These are phyloP conservation scores for Carposina sasakii DNA, from an alignment of 1,140 invertebrate genomes.

Conservation along the genomic window DNA sequence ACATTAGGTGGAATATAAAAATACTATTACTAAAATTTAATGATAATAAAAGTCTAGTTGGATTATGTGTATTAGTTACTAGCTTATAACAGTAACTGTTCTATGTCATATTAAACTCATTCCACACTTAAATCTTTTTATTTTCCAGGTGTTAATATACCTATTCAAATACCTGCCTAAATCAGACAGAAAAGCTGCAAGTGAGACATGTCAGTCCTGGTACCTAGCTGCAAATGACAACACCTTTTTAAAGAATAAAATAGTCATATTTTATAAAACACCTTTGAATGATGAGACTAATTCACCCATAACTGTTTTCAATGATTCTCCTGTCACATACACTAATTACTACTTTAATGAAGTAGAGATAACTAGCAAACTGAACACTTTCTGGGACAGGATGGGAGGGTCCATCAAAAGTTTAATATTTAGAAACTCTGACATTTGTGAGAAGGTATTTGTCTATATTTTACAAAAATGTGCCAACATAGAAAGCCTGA, in stretches of 20 bases:
- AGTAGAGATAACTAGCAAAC: conserved; percentile 72
- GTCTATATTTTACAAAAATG: conserved; percentile 73
- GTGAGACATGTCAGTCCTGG: conserved; percentile 75
- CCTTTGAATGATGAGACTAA: conserved; percentile 65
- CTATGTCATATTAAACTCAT: no score
- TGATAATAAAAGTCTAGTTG: no score
- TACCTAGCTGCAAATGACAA: conserved; percentile 73
- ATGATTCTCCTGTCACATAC: conserved; percentile 68
- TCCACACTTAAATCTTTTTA: no score
- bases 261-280: conserved; percentile 70
- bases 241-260: conserved; percentile 72
- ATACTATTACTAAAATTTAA: no score
- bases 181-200: conserved; percentile 74
- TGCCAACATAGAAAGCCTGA: conserved; percentile 73
- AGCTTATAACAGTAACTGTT: no score
- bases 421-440: conserved; percentile 73
- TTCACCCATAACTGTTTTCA: conserved; percentile 62
- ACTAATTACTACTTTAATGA: conserved; percentile 75
- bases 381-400: conserved; percentile 68
- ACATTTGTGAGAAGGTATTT: conserved; percentile 76
- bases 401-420: conserved; percentile 58
- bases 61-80: no score
- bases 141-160: conserved; percentile 75
- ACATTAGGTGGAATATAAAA: no score
- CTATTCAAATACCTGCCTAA: conserved; percentile 76